Percentiles rank a stretch among this genome's conserved stretches.
Conservation (phyloP, 2,113 vertebrate genomes). For the Trematomus loennbergii region DNA sequence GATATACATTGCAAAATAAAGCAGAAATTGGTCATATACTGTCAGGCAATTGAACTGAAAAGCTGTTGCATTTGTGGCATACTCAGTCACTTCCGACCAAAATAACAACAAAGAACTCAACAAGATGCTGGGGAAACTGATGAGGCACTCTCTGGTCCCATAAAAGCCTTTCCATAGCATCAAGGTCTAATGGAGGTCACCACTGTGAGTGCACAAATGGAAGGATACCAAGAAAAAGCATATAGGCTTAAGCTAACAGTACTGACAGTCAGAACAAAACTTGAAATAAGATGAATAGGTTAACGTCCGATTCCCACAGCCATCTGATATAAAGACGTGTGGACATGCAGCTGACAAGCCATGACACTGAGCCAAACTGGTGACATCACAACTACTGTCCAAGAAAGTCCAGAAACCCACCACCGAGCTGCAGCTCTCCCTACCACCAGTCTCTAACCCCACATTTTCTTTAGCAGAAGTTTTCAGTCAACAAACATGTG, state of each 20-base stretch:
- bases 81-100: not conserved
- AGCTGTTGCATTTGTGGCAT: not conserved
- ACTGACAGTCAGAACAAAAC: not conserved
- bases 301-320: slow-evolving; percentile 17
- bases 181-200: not conserved
- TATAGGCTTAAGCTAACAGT: slow-evolving; percentile 1
- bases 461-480: slow-evolving; percentile 1
- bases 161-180: not conserved
- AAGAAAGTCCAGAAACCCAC: slow-evolving; percentile 22
- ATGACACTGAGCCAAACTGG: slow-evolving; percentile 20
- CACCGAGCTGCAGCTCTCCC: not conserved
- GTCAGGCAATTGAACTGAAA: not conserved
- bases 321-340: slow-evolving; percentile 9
- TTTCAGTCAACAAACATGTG: slow-evolving; percentile 26
- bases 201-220: not conserved
- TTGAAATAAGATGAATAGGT: slow-evolving; percentile 24
- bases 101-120: not conserved
- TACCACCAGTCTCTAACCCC: not conserved
- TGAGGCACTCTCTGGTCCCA: not conserved
- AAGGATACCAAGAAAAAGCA: not conserved
- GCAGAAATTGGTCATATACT: not conserved
- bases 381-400: slow-evolving; percentile 24
- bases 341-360: slow-evolving; percentile 18
- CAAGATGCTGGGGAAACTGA: not conserved
- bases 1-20: not conserved